Evolutionary conservation across 37 sponge, comb jelly and placozoan genomes (phyloP).

Genomic region (Geodia barretti): DNA sequence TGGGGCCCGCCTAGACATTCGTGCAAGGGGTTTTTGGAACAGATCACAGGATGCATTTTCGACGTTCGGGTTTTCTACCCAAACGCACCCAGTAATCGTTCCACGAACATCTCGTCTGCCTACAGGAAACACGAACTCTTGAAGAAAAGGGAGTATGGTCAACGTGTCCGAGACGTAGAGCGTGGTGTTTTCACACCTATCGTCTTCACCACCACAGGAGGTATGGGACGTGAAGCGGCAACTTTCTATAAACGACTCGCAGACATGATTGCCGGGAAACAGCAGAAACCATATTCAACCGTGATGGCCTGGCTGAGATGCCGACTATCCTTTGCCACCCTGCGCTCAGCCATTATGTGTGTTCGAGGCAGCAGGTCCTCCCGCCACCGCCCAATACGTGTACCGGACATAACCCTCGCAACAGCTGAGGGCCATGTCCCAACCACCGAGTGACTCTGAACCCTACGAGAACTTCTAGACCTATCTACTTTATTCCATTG

Average conservation of each 20-base stretch:
- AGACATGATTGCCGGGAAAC: not conserved
- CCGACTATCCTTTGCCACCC: not conserved
- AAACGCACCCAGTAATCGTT: not conserved
- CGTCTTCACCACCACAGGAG: conserved; percentile 11
- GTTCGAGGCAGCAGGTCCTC: not conserved
- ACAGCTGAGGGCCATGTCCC: conserved; percentile 4
- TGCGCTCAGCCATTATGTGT: not conserved
- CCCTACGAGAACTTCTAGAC: too few relatives aligned
- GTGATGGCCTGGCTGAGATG: not conserved
- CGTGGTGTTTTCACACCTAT: not conserved
- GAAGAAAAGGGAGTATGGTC: conserved; percentile 11
- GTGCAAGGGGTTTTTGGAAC: conserved; percentile 14
- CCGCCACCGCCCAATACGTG: conserved; percentile 2
- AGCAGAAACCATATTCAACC: not conserved
- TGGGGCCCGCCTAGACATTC: conserved; percentile 14
- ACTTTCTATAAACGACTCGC: not conserved
- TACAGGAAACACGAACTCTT: not conserved
- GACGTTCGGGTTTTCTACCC: conserved; percentile 16
- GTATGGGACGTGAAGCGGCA: not conserved
- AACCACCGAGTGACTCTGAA: not conserved
- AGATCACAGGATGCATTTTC: conserved; percentile 1
- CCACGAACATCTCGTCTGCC: not conserved
- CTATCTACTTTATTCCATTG: too few relatives aligned
- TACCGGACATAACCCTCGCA: conserved; percentile 5
- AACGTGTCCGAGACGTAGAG: not conserved